Evolutionary conservation across 1,140 invertebrate species (phyloP), one percentile per base, ranked within the genome.

Genomic region (Neodiprion pinetum): DNA sequence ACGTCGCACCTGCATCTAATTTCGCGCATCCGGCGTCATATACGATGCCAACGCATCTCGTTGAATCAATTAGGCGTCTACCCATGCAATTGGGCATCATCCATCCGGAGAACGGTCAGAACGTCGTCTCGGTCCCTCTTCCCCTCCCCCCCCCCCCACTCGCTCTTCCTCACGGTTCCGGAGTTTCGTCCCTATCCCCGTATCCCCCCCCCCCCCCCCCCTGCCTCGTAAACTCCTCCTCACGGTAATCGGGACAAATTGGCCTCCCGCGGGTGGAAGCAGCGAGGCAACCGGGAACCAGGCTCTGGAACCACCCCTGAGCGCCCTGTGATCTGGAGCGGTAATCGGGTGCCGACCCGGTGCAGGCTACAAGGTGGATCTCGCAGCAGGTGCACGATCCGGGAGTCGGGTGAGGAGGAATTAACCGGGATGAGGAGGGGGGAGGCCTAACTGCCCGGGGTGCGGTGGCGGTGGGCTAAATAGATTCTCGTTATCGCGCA

Each of bases 161-260:
- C 48, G 68, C 66, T 71, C 65, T 70, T 69, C 48, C 72, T 50
- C 69, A 40, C 68, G n/a, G 14, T 28, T 21, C 53, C 53, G 21
- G 14, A 14, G 28, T 61, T 21, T 17, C 53, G 68, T 67, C 68
- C 17, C 48, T 17, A 50, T n/a, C 65, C 49, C 65, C 21, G 10
- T 49, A 12, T 47, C 28, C 28, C 65, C 68, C 7, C 11, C 50
- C 71, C 73, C 70, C 70, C 69, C 68, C 50, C 14, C 53, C 53
- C 28, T 9, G 0, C n/a, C 53, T 9, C 11, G 53, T 17, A 61
- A 61, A 61, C 53, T 61, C 53, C 53, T 61, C 53, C 53, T 7
- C 53, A 7, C 53, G n/a, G 53, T 61, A 61, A 61, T 61, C 53
- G 53, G 53, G 53, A 61, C 53, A 61, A 61, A 61, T 61, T 61